Evolutionary conservation across 2,888 invertebrate genomes (phyloP), one percentile per base, ranked within the genome.

Genomic region (Dolomedes plantarius): DNA sequence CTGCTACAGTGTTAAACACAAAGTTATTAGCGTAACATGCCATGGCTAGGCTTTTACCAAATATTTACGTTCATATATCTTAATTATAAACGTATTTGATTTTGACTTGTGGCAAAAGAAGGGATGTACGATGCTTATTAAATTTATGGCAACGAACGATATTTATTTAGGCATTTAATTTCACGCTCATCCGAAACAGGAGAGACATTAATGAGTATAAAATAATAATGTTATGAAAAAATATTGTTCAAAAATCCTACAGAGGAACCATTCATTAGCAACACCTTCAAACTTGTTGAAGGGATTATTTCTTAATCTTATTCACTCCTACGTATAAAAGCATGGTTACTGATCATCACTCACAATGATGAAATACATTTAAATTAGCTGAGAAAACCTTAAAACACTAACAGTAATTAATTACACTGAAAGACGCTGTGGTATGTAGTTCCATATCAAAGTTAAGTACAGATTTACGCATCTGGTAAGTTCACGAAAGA

Each of bases 321-420:
- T 36, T 50, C 23, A 19, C 27, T 19, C 28, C 39, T n/a, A 68
- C 64, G n/a, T n/a, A 16, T 28, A 28, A 31, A 32, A 67, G 32
- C 31, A 36, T 68, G 36, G 68, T 50, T 77, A 29, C n/a, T 62
- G 23, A 77, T 31, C 36, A 31, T 67, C 67, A 28, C 29, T 67
- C 50, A 76, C n/a, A 50, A 68, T 71, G 41, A 72, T 39, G 56
- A 71, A 78, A 71, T 78, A 71, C 64, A 50, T 71, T 64, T 79
- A 19, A 36, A 29, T 50, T 27, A 72, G 27, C 27, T 31, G 27
- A 32, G 36, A 64, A 50, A 29, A 28, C 39, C 69, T 19, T 71
- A 41, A 69, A 71, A 72, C 19, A 29, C 72, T 46, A 64, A 41
- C 46, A 28, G 32, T 64, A 62, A 79, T 79, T 79, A 79, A 79